Base-by-base conservation (phyloP, 2,888 invertebrate genomes). In the Galerucella pusilla region DNA sequence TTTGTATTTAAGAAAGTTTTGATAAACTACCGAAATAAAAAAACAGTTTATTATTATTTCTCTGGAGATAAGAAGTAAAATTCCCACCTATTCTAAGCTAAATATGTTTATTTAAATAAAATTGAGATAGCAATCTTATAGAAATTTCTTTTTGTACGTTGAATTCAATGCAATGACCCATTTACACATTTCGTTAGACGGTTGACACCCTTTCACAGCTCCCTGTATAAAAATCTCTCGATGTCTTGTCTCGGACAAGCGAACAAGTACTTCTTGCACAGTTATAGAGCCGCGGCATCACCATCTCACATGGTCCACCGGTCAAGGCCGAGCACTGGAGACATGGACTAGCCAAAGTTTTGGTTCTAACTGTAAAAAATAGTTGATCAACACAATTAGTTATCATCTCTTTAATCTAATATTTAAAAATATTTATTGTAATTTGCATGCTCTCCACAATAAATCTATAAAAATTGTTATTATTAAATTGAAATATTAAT, bases 321-420 rank as follows among this genome's bases (percentile, higher is more conserved):
- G 85, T 85, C 85, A 85, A 85, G 85, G 85, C 81, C 85, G 85
- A 84, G 82, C 85, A 84, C 84, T 82, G 82, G 83, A 81, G 77
- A 75, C 75, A 77, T 64, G 54, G 63, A 73, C 61, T 73, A 71
- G 70, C 76, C 73, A 70, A 67, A 61, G 12, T 69, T 25, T 61
- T 12, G 49, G 35, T 54, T 54, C 67, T 67, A 67, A 28, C 52
- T 11, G 46, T 46, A 45, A 45, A 20, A 65, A 49, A 45, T 9
- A 65, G 64, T 65, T 12, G 45, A 46, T 45, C 64, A 65, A 46
- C 20, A 10, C 16, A 46, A 46, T 9, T 65, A 46, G 46, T 65
- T 35, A 11, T 7, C 9, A 20, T 57, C 57, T 57, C 16, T 52
- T 52, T 5, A 52, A 2, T 46, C 4, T 52, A 57, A n/a, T 57